A percentile compares a stretch with the other conserved stretches of the same genome.
Evolutionary conservation across 2,113 vertebrate species (phyloP).

Genomic region (Anguilla rostrata): DNA sequence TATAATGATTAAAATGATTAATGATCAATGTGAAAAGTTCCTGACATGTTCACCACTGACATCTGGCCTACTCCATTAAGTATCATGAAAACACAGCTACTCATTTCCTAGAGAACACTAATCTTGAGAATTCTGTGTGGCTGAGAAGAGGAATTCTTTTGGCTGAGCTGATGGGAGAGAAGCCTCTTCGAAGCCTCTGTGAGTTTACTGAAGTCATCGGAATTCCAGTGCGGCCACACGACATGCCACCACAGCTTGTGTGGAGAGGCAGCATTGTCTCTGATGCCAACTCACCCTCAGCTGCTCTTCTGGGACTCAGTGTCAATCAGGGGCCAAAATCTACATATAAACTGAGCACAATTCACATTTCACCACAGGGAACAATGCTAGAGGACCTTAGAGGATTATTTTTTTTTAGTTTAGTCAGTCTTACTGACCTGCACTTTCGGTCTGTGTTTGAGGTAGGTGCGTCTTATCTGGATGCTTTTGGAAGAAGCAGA

Average conservation of each 20-base stretch:
- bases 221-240: neutral
- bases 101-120: conserved; percentile 47
- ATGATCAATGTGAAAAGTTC: conserved; percentile 34
- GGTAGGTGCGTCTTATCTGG: conserved; percentile 91
- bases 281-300: conserved; percentile 60
- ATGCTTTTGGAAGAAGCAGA: conserved; percentile 67
- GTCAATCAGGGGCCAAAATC: conserved; percentile 89
- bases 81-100: conserved; percentile 27
- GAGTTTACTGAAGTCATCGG: conserved; percentile 3
- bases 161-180: conserved; percentile 25
- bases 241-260: neutral
- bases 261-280: conserved; percentile 34
- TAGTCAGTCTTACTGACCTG: conserved; percentile 71
- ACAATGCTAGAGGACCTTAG: too few species aligned
- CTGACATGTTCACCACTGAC: conserved; percentile 34
- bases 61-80: conserved; percentile 41
- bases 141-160: conserved; percentile 18
- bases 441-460: conserved; percentile 91
- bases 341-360: conserved; percentile 80
- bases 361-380: neutral
- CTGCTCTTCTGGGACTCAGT: conserved; percentile 83
- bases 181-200: neutral
- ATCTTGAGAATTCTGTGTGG: conserved; percentile 43
- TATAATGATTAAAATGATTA: neutral
- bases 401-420: too few species aligned